A percentile compares a stretch with the other conserved stretches of the same genome.
These are phyloP conservation scores for Bombus consobrinus DNA, from an alignment of 1,140 invertebrate genomes.

Conservation along the genomic window DNA sequence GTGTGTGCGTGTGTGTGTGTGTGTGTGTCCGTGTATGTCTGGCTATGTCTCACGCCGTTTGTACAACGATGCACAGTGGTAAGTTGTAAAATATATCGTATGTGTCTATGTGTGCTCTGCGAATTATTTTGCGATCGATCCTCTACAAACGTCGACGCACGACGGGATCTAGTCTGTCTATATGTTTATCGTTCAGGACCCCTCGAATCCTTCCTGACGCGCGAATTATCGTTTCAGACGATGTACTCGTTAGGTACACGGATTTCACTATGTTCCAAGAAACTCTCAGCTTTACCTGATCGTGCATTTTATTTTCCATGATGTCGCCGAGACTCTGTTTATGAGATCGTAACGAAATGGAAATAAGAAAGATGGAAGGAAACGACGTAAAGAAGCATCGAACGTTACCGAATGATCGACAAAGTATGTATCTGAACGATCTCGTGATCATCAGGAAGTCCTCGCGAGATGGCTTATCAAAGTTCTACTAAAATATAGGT, in stretches of 20 bases:
- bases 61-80: constrained; percentile 34
- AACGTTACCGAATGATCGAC: too few relatives aligned
- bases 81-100: constrained; percentile 72
- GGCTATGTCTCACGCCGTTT: constrained; percentile 23
- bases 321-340: too few relatives aligned
- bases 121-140: constrained; percentile 50
- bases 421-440: not conserved
- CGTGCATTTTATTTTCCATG: not conserved
- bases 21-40: not conserved
- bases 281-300: not conserved
- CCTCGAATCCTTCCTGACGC: constrained; percentile 42
- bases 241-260: not conserved
- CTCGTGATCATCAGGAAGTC: constrained; percentile 66
- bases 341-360: too few relatives aligned
- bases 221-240: constrained; percentile 5
- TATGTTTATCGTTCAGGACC: constrained; percentile 60
- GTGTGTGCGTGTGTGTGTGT: constrained; percentile 17
- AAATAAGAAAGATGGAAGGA: not conserved
- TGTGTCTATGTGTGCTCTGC: constrained; percentile 49
- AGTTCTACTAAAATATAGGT: constrained; percentile 82
- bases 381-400: not conserved
- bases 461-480: constrained; percentile 72
- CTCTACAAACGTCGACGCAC: constrained; percentile 56
- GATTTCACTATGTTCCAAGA: not conserved
- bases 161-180: constrained; percentile 70